Evolutionary conservation across 1,140 invertebrate genomes (phyloP), one percentile per base, ranked within the genome.

Genomic region (Augochlora pura): DNA sequence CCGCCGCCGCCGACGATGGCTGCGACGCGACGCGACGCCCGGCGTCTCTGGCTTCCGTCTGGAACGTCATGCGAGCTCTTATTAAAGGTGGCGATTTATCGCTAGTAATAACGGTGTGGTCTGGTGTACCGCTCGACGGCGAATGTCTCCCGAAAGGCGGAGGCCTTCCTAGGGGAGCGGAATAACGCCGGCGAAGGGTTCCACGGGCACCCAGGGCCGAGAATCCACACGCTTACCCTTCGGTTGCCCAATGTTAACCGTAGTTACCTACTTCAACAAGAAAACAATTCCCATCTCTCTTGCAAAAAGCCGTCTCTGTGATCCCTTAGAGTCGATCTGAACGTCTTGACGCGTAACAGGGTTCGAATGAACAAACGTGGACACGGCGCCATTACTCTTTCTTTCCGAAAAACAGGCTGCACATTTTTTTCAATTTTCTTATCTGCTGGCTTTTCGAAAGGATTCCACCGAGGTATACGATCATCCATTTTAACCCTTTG

Each of bases 71-170:
- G 86, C 82, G 84, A 85, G 88, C 91, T 90, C 90, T 92, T 92
- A 92, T 92, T 92, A 92, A 92, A 92, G 87, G 89, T 91, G 90
- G 88, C 90, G 91, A 92, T 92, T 92, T 92, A 92, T 92, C 86
- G 91, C 88, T 87, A 82, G 91, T 91, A 92, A 92, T 92, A 92
- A 92, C 90, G 89, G 90, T 90, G 90, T 86, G 90, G 90, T 92
- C 88, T 90, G 88, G 90, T 75, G 90, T 75, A 86, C 73, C 84
- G 80, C 85, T 84, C 80, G 83, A 81, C 86, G 79, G 85, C 75
- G 72, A 84, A 88, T 88, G 84, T 89, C 87, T 89, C 85, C 73
- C 81, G 72, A 77, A 77, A 69, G 66, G n/a, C n/a, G 1, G 32
- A 32, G 4, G 32, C 32, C 77, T 57, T 86, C 65, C 63, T 62